Base-by-base conservation (phyloP, 2,113 vertebrate species). In the Oncorhynchus mykiss region DNA sequence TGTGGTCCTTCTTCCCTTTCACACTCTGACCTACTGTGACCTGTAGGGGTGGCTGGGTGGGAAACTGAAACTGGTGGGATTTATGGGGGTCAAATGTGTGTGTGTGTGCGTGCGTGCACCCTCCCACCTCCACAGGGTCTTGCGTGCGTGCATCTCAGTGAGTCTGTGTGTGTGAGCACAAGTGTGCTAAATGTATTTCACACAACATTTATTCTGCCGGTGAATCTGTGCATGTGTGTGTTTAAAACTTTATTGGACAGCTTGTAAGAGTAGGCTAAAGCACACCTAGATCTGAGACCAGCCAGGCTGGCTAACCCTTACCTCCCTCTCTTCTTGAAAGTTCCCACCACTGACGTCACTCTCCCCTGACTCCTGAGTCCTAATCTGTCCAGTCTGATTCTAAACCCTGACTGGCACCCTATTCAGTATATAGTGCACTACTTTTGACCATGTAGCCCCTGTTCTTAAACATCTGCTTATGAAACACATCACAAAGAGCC, bases 391-490 rank as follows among this genome's bases (percentile, higher is more conserved):
- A 8, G 62, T 70, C 62, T 77, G 82, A 65, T 76, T 73, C 73
- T 75, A 87, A 75, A 24, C 51, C 74, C 59, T 59, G 64, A 70
- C 68, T 83, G 70, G 39, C 9, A 45, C 39, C 9, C 39, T 45
- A 11, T 45, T 45, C 71, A 85, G 80, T 82, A 85, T 86, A 90
- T 87, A 80, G 60, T 22, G 79, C 77, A 5, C 51, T 18, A 54
- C 51, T 16, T 54, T 13, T 54, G 51, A 54, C 51, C 51, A 54
- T 13, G 49, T 3, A 16, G 4, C 3, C 13, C 9, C 49, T 54
- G 51, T 16, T 54, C 51, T 54, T 54, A 18, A 54, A 54, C 51
- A 64, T 48, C 57, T 73, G 70, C 67, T 75, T 78, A 78, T 75
- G 2, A n/a, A 64, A 24, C 48, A 64, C 72, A 83, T 83, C 25